phyloP scores from a whole-genome alignment of 2,113 vertebrate genomes.

The Malurus alboscapulatus region DNA sequence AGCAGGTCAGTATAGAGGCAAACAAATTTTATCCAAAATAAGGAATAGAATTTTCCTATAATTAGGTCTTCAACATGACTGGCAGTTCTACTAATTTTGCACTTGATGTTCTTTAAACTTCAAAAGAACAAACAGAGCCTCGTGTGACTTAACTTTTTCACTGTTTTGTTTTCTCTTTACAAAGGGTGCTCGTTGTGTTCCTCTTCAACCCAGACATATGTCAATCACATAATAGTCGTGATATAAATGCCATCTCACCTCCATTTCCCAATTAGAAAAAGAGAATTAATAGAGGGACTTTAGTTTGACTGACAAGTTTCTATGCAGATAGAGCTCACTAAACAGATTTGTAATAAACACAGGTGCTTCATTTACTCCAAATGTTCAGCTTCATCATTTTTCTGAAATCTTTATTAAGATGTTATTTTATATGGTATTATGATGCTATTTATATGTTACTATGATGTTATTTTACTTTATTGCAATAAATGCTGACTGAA shows the following conservation, averaged over 20 bases:
- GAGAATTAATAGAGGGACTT: conserved; percentile 29
- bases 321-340: neutral
- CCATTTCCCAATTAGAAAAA: conserved; percentile 55
- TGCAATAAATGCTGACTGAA: conserved; percentile 57
- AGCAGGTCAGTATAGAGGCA: neutral
- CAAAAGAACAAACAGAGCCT: neutral
- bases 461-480: too few species aligned
- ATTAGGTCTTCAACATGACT: accelerated
- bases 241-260: conserved; percentile 45
- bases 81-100: neutral
- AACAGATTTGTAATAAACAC: conserved; percentile 51
- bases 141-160: neutral
- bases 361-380: conserved; percentile 29
- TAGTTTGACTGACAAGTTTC: conserved; percentile 55
- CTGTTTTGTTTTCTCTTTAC: neutral
- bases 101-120: neutral
- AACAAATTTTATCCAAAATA: neutral
- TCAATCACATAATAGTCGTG: conserved; percentile 31
- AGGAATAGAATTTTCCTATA: neutral
- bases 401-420: conserved; percentile 48
- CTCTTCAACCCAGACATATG: neutral
- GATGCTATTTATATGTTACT: too few species aligned
- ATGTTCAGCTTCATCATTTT: conserved; percentile 34
- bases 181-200: neutral
- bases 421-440: neutral